A percentile compares a stretch with the other conserved stretches of the same genome.
Conservation (phyloP, 2,113 vertebrate species). For the Rhinoptilus africanus region DNA sequence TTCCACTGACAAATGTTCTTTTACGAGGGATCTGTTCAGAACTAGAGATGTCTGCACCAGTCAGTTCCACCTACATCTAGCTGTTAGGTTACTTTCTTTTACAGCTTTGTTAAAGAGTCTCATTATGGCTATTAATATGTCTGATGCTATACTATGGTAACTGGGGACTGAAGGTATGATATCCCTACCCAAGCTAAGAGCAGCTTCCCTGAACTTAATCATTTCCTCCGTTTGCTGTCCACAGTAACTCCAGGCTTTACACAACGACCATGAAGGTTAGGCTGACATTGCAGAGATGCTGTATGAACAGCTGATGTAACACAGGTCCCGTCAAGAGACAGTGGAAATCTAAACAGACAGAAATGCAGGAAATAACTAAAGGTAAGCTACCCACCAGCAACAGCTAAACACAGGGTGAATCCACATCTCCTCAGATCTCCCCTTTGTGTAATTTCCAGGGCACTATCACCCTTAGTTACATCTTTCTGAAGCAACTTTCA, state of each 20-base stretch:
- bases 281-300: background rate
- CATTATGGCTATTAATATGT: background rate
- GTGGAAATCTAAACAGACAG: background rate
- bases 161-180: background rate
- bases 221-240: background rate
- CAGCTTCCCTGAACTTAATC: background rate
- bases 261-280: background rate
- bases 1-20: background rate
- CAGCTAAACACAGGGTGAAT: background rate
- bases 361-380: background rate
- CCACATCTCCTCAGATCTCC: rapidly evolving
- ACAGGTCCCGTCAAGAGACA: background rate
- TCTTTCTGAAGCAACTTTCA: background rate
- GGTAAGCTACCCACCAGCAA: background rate
- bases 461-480: background rate
- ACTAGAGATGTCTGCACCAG: background rate
- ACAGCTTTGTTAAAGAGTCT: background rate
- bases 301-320: background rate
- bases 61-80: background rate
- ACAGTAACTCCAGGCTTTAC: background rate
- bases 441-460: background rate
- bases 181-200: background rate
- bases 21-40: background rate
- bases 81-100: background rate
- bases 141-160: background rate